Conservation (phyloP, 2,797 vertebrate species). For the Falco cherrug region DNA sequence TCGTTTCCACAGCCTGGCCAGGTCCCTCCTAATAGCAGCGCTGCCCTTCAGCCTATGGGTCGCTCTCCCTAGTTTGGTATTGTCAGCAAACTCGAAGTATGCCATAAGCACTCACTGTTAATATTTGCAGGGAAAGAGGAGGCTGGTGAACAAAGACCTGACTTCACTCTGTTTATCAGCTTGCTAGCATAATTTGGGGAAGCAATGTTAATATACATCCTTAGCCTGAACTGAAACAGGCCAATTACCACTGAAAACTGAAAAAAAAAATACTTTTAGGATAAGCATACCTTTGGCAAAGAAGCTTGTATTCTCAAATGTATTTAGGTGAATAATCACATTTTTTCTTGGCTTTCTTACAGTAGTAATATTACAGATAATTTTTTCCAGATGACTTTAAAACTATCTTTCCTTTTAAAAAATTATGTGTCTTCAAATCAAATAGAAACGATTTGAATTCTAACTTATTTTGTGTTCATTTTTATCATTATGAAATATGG, state of each 20-base stretch:
- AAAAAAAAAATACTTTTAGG: background rate
- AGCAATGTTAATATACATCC: background rate
- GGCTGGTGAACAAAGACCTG: background rate
- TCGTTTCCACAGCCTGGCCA: background rate
- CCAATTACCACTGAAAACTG: background rate
- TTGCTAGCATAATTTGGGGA: background rate
- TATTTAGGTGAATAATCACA: background rate
- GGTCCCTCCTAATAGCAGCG: background rate
- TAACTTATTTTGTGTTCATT: background rate
- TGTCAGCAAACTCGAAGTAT: background rate
- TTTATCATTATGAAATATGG: background rate
- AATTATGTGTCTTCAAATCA: background rate
- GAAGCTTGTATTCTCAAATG: background rate
- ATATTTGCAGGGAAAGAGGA: background rate
- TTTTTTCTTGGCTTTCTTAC: background rate
- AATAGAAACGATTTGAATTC: background rate
- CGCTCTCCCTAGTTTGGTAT: background rate
- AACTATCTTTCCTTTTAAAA: background rate
- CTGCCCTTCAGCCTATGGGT: background rate
- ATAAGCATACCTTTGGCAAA: background rate
- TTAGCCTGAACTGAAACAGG: background rate
- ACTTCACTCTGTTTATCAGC: background rate
- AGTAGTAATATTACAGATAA: background rate
- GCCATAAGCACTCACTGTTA: background rate
- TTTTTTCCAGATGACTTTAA: background rate